phyloP scores from a whole-genome alignment of 2,797 vertebrate species.

The Poecilia picta region DNA sequence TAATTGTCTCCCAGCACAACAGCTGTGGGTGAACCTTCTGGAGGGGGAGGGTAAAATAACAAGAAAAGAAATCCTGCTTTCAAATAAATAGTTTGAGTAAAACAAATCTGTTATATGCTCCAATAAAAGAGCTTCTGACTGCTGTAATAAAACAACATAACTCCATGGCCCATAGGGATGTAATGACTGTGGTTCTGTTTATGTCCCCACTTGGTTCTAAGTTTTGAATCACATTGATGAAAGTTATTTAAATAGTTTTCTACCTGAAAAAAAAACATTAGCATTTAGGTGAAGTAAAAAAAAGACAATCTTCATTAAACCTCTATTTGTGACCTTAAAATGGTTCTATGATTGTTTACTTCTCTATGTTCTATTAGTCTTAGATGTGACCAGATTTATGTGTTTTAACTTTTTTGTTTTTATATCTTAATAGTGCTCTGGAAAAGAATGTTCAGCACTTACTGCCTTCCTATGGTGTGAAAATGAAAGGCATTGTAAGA shows the following conservation, averaged over 20 bases:
- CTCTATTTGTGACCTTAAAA: too few relatives aligned
- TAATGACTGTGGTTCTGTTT: not conserved
- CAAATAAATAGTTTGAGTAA: conserved; percentile 2
- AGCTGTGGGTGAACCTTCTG: not conserved
- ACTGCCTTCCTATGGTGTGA: too few relatives aligned
- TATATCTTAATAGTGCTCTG: not conserved
- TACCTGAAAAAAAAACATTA: not conserved
- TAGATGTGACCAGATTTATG: not conserved
- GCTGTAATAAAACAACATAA: not conserved
- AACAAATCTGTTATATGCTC: too few relatives aligned
- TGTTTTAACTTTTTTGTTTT: not conserved
- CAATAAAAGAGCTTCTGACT: not conserved
- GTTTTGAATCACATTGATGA: not conserved
- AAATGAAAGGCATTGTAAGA: not conserved
- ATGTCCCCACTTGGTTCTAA: not conserved
- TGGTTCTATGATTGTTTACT: not conserved
- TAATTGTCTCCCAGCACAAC: not conserved
- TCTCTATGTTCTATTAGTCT: not conserved
- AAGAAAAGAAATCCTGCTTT: conserved; percentile 14
- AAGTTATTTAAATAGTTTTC: not conserved
- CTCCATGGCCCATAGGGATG: not conserved
- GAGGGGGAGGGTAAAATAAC: not conserved
- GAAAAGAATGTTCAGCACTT: not conserved
- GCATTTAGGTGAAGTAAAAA: not conserved
- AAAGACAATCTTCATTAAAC: not conserved